Evolutionary conservation across 2,113 vertebrate genomes (phyloP), one percentile per base, ranked within the genome.

Genomic region (Saguinus midas): DNA sequence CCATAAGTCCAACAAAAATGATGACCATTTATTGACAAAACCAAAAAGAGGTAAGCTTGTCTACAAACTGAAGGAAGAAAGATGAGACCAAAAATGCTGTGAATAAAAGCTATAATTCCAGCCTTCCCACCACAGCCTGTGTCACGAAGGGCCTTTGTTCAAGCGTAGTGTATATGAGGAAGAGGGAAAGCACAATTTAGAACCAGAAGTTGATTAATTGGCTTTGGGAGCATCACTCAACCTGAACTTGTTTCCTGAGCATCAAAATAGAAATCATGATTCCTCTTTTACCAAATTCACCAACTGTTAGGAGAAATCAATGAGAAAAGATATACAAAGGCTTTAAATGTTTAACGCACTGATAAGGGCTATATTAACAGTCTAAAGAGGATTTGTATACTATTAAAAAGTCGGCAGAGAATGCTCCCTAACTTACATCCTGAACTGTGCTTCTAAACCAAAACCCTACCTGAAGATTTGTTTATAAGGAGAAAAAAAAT

Each of bases 1-100:
- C 50, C 66, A 9, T 35, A 95, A 95, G 55, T 88, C 94, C 85
- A n/a, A 68, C 91, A 94, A 93, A 95, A 96, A 83, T 45, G 43
- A 40, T 75, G 57, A 61, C 61, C 83, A 40, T 81, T 92, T 95
- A 91, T 61, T n/a, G 72, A 96, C 91, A 96, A 78, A 85, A 91
- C 75, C 75, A 55, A 90, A 96, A 96, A 92, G 32, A 94, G 92
- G 32, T 78, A 48, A 87, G 66, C 95, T 81, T 87, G 76, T 81
- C 95, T 88, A 32, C 85, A 76, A 96, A 81, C 50, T 37, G 25
- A 82, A 79, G 81, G 64, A 95, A 66, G 52, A 92, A 96, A 92
- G 70, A 92, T 64, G 48, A 57, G 57, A 64, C 27, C 5, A 79
- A 94, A 93, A 55, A 48, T 5, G 14, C 48, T 7, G 10, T 48